These are phyloP conservation scores for Parazoanthus darwini DNA, from an alignment of 92 coral and sea anemone species.

Conservation along the genomic window DNA sequence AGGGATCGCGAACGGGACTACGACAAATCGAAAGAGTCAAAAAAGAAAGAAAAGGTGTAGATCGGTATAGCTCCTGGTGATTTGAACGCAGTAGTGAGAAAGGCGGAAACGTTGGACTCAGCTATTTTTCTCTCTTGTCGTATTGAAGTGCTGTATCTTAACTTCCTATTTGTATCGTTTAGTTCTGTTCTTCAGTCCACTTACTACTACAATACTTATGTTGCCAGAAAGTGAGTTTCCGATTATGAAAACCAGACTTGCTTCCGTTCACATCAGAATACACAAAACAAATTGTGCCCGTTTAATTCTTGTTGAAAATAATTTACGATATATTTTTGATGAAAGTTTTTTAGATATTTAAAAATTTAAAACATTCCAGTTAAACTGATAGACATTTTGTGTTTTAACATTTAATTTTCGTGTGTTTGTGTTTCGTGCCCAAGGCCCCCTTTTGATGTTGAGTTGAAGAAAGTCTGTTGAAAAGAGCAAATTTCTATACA, in stretches of 20 bases:
- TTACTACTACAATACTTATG: background rate
- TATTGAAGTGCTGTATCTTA: background rate
- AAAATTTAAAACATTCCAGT: background rate
- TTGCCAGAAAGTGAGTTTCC: background rate
- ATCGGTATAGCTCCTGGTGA: conserved; percentile 1
- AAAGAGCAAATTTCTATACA: conserved; percentile 1
- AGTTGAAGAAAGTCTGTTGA: conserved; percentile 25
- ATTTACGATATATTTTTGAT: background rate
- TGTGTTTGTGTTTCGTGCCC: background rate
- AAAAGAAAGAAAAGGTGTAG: conserved; percentile 44
- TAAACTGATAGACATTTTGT: background rate
- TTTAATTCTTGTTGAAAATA: background rate
- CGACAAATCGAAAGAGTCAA: conserved; percentile 41
- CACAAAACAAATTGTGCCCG: background rate
- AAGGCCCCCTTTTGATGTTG: conserved; percentile 10
- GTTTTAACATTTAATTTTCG: background rate
- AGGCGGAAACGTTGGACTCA: background rate
- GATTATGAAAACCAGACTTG: background rate
- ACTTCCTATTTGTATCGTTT: background rate
- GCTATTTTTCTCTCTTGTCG: background rate
- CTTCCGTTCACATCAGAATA: background rate
- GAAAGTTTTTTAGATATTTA: background rate
- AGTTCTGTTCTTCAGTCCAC: background rate
- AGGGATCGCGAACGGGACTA: conserved; percentile 53
- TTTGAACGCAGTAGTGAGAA: background rate